Base-by-base conservation (phyloP, 2,797 vertebrate species). In the Pelodytes ibericus region DNA sequence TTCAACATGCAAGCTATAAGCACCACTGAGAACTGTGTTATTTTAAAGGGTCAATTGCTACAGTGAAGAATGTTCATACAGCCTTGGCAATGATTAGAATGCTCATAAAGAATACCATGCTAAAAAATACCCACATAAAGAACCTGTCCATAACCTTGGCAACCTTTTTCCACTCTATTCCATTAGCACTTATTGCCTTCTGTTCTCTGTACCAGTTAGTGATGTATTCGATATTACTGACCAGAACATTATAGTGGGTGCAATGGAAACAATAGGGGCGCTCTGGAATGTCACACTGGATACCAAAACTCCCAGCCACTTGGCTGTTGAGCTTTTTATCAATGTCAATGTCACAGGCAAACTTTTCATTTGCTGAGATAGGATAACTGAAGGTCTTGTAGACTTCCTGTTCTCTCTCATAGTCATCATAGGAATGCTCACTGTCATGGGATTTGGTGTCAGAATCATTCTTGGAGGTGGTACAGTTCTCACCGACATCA, bases 81-180 rank as follows among this genome's bases (percentile, higher is more conserved):
- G 96, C 97, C 88, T 96, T 97, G 74, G 95, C 95, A 72, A 97
- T 94, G 81, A 99, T 93, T 79, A 98, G 87, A 82, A 97, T 86
- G 1, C 96, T 99, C 96, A 99, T 99, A 64, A 98, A 95, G 83
- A 98, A 96, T 63, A 99, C 97, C 97, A 99, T 99, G 22, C 94
- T 64, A 79, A 99, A 99, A 84, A 99, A 99, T 82, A 98, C 89
- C 97, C 97, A 99, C 97, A 99, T 99, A 86, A 99, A 99, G 87
- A 99, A 99, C 3, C 97, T 87, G 83, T 99, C 97, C 93, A 99
- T 98, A 87, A 99, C 97, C 90, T 98, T 99, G 53, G 97, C 97
- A 0, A 99, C 94, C 82, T 98, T 99, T 86, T 98, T 99, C 97
- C 97, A 99, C 64, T 99, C 96, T 0, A 94, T 93, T 5, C 92